Base-by-base conservation (phyloP, 1,140 invertebrate species). In the Zaprionus tsacasi region DNA sequence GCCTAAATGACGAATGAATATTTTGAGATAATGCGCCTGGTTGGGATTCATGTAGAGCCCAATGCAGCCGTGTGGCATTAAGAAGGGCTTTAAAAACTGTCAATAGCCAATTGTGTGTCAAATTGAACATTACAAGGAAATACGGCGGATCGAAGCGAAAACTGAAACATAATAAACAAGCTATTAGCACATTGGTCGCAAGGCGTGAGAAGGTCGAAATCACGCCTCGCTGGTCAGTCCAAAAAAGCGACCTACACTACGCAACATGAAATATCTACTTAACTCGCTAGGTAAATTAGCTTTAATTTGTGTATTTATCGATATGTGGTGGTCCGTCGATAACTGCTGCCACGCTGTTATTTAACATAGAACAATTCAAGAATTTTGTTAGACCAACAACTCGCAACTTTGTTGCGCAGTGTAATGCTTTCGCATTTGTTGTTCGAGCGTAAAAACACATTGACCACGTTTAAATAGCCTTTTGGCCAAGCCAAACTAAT, bases 381-480 rank as follows among this genome's bases (percentile, higher is more conserved):
- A 1, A 0, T 5, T 6, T 30, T 30, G 27, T 30, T 5, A 30
- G 10, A 35, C 33, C 33, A 35, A 6, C 27, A 30, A 43, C 40
- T 21, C 2, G 1, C 6, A 13, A 17, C 6, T 30, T 55, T 55
- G 64, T 55, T 55, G 48, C 11, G 13, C 13, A 54, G 70, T 73
- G 48, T 73, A 54, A 67, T 72, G 59, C 40, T 45, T 25, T 25
- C 15, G 30, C 55, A 64, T 64, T 72, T 64, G 67, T 63, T 74
- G 72, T 33, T 76, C 69, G 77, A 74, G 79, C 79, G 82, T 86
- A 87, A 82, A 86, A 87, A 82, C 79, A 86, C 82, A 86, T 86
- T 87, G 79, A 79, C 79, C 76, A 82, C 76, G 82, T 80, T 86
- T 86, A 86, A 86, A 87, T 88, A 88, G 82, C 79, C 76, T 79